These are phyloP conservation scores for Congeria kusceri DNA, from an alignment of 2,888 invertebrate genomes.

Conservation along the genomic window DNA sequence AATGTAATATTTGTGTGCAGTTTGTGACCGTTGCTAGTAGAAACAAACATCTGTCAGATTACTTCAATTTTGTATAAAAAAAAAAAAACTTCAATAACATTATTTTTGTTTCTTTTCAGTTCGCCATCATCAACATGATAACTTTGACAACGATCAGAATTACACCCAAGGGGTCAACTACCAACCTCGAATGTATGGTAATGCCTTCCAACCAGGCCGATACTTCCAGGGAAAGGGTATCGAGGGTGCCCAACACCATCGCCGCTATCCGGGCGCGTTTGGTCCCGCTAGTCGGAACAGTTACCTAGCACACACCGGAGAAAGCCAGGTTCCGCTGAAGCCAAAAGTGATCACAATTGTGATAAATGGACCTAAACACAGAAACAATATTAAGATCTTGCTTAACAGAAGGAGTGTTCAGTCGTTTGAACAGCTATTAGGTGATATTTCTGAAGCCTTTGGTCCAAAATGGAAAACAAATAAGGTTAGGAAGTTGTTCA, in stretches of 20 bases:
- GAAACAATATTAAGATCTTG: slow-evolving; percentile 83
- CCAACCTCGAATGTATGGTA: slow-evolving; percentile 64
- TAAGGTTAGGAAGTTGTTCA: slow-evolving; percentile 80
- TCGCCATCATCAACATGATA: slow-evolving; percentile 75
- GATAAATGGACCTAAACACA: slow-evolving; percentile 77
- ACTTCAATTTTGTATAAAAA: too few species aligned
- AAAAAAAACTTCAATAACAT: too few species aligned
- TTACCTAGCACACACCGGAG: slow-evolving; percentile 59
- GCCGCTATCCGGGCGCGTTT: slow-evolving; percentile 73
- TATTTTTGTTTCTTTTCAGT: slow-evolving; percentile 68
- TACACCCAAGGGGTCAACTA: slow-evolving; percentile 50
- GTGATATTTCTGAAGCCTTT: slow-evolving; percentile 84
- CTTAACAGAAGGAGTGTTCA: slow-evolving; percentile 84
- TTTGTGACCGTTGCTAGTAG: too few species aligned
- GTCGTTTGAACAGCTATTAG: slow-evolving; percentile 84
- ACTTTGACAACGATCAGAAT: slow-evolving; percentile 54
- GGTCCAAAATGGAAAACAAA: slow-evolving; percentile 82
- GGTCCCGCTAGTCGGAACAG: slow-evolving; percentile 65
- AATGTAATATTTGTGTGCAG: too few species aligned
- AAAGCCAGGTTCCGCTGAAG: slow-evolving; percentile 65
- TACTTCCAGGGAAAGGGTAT: slow-evolving; percentile 68
- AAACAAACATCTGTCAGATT: too few species aligned
- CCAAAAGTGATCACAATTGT: slow-evolving; percentile 85
- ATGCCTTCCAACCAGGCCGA: slow-evolving; percentile 82
- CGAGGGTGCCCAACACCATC: slow-evolving; percentile 52